Percentiles rank a stretch among this genome's conserved stretches.
Evolutionary conservation across 2,113 vertebrate genomes (phyloP).

Genomic region (Petroica traversi): DNA sequence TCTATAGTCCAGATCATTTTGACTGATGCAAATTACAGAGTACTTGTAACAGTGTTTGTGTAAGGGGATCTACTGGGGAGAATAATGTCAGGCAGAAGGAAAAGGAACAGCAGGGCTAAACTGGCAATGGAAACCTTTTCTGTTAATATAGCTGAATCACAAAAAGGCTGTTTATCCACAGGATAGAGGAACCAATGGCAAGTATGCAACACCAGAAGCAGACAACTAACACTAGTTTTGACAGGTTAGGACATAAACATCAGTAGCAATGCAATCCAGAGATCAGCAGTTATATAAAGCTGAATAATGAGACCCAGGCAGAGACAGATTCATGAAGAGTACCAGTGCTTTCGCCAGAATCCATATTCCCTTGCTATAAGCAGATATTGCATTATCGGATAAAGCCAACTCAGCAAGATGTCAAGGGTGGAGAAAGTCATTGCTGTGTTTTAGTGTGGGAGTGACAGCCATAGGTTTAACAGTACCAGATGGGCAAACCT

Average conservation of each 20-base stretch:
- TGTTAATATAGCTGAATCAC: neutral
- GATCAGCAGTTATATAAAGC: neutral
- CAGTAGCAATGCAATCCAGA: neutral
- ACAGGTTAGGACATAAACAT: neutral
- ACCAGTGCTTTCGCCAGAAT: neutral
- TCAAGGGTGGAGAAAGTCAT: constrained; percentile 64
- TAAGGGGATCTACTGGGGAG: neutral
- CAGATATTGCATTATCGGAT: neutral
- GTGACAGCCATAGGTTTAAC: constrained; percentile 13
- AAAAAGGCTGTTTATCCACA: neutral
- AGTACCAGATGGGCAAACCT: constrained; percentile 58
- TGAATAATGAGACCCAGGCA: neutral
- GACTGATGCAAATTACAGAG: neutral
- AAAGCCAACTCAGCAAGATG: constrained; percentile 38
- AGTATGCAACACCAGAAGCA: neutral
- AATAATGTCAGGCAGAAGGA: neutral
- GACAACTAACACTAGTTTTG: neutral
- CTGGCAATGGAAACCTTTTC: neutral
- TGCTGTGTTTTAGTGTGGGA: neutral
- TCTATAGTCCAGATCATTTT: neutral
- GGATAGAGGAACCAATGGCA: neutral
- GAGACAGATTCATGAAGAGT: neutral
- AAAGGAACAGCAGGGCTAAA: neutral
- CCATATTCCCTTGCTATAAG: constrained; percentile 1
- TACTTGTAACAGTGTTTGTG: neutral